Evolutionary conservation across 2,113 vertebrate genomes (phyloP).

Genomic region (Hyperopisus bebe): DNA sequence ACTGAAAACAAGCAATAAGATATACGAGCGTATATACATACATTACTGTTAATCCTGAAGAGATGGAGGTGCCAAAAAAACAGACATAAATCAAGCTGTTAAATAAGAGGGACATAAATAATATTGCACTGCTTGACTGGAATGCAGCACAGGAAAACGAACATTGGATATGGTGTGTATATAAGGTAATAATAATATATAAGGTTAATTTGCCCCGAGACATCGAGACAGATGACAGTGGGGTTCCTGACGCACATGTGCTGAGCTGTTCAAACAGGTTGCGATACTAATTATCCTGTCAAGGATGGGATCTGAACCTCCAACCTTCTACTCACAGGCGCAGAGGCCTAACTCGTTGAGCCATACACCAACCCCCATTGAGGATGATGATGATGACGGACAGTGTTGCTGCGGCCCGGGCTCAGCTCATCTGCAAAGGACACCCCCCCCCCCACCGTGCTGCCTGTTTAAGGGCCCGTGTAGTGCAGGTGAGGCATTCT

Average conservation of each 20-base stretch:
- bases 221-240: not conserved
- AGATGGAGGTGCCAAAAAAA: constrained; percentile 21
- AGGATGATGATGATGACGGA: not conserved
- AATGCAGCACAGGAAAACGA: not conserved
- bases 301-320: not conserved
- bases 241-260: not conserved
- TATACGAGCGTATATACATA: constrained; percentile 23
- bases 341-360: not conserved
- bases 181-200: not conserved
- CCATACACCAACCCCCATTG: not conserved
- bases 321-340: not conserved
- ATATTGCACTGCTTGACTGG: not conserved
- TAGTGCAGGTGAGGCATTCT: not conserved
- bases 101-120: constrained; percentile 25
- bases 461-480: not conserved
- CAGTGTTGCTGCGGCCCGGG: not conserved
- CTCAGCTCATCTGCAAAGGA: not conserved
- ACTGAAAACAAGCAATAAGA: constrained; percentile 22
- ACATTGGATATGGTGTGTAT: not conserved
- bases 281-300: not conserved
- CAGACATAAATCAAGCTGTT: constrained; percentile 13
- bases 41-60: constrained; percentile 27
- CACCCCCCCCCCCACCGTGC: not conserved
- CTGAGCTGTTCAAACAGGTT: not conserved
- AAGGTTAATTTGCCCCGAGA: not conserved